These are phyloP conservation scores for Heterochromis multidens DNA, from an alignment of 2,113 vertebrate species.

Conservation along the genomic window DNA sequence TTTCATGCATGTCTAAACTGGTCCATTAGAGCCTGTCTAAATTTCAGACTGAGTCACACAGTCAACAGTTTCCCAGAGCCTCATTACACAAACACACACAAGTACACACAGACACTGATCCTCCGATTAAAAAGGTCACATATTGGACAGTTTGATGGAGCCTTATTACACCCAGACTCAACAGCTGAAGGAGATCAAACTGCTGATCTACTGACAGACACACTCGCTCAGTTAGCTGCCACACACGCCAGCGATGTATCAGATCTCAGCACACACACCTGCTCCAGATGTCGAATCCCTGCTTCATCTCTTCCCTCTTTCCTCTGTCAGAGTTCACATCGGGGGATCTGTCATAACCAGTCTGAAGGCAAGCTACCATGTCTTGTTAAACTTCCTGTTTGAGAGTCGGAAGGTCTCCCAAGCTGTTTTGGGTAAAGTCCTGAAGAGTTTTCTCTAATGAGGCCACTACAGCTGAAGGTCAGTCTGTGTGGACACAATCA, in stretches of 20 bases:
- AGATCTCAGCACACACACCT: background rate
- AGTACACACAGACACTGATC: background rate
- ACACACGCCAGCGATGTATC: background rate
- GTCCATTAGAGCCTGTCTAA: conserved; percentile 34
- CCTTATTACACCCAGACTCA: conserved; percentile 25
- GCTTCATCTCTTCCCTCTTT: background rate
- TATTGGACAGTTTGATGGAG: conserved; percentile 19
- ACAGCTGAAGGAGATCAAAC: background rate
- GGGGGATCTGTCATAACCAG: background rate
- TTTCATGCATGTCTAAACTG: conserved; percentile 38
- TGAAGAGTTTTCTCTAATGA: background rate
- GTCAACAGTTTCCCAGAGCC: conserved; percentile 15
- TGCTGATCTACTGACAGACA: background rate
- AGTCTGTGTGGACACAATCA: background rate
- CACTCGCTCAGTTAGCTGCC: background rate
- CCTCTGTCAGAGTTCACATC: background rate
- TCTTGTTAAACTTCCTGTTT: conserved; percentile 9
- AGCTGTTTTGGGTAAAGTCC: background rate
- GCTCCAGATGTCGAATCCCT: background rate
- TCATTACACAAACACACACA: conserved; percentile 16
- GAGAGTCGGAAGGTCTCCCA: background rate
- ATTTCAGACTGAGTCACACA: conserved; percentile 46
- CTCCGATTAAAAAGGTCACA: conserved; percentile 37
- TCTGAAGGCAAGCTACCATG: background rate
- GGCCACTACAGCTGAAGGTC: background rate